Evolutionary conservation across 2,113 vertebrate genomes (phyloP).

Genomic region (Dascyllus trimaculatus): DNA sequence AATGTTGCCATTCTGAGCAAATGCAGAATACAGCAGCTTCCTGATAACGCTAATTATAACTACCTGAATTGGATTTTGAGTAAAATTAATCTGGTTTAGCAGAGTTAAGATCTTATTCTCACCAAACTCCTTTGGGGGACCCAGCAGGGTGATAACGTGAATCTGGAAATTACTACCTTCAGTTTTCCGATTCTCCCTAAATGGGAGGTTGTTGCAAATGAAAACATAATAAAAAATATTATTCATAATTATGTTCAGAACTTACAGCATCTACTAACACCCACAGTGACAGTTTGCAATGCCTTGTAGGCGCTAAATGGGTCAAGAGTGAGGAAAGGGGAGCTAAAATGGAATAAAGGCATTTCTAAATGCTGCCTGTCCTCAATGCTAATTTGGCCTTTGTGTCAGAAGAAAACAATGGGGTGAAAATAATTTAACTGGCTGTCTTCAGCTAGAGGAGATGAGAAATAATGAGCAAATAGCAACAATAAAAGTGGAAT

Average conservation of each 20-base stretch:
- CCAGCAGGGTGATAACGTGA: conserved; percentile 17
- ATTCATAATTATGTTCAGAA: conserved; percentile 57
- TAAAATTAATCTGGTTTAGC: conserved; percentile 59
- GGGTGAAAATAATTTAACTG: conserved; percentile 80
- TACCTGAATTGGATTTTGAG: conserved; percentile 53
- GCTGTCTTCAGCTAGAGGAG: conserved; percentile 79
- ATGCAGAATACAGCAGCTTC: conserved; percentile 43
- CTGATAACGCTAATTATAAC: conserved; percentile 51
- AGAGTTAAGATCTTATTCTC: conserved; percentile 29
- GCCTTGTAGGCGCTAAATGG: conserved; percentile 40
- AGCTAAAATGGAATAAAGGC: conserved; percentile 68
- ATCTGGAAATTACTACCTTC: conserved; percentile 31
- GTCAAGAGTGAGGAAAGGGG: conserved; percentile 56
- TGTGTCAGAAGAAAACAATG: conserved; percentile 75
- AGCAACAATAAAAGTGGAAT: conserved; percentile 87
- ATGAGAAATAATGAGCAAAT: conserved; percentile 85
- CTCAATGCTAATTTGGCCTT: conserved; percentile 73
- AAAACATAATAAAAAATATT: conserved; percentile 58
- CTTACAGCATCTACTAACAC: conserved; percentile 43
- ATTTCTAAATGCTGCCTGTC: conserved; percentile 67
- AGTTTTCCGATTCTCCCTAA: conserved; percentile 37
- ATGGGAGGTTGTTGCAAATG: conserved; percentile 48
- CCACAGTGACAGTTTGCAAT: conserved; percentile 52
- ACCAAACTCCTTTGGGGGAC: conserved; percentile 18
- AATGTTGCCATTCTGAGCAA: conserved; percentile 29